Evolutionary conservation across 2,888 invertebrate species (phyloP).

Genomic region (Portevinia maculata): DNA sequence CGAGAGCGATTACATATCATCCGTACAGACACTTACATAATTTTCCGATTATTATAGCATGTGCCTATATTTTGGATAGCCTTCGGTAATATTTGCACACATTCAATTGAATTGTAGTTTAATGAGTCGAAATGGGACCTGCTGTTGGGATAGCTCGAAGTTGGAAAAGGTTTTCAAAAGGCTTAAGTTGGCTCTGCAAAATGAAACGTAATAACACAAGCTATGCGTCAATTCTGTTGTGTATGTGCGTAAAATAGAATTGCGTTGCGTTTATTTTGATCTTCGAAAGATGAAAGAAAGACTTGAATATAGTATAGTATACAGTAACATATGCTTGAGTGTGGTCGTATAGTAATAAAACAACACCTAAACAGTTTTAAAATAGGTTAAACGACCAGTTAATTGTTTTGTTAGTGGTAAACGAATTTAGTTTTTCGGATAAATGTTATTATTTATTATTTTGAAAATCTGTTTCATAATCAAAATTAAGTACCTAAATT

Average conservation of each 20-base stretch:
- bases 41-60: constrained; percentile 2
- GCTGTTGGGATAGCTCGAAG: neutral
- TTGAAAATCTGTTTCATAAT: constrained; percentile 29
- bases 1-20: neutral
- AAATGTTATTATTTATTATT: constrained; percentile 66
- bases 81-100: constrained; percentile 57
- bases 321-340: too few relatives aligned
- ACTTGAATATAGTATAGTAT: neutral
- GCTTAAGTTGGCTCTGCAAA: constrained; percentile 16
- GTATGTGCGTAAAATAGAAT: constrained; percentile 60
- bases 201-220: constrained; percentile 53
- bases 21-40: constrained; percentile 5
- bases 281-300: neutral
- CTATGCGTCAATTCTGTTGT: constrained; percentile 59
- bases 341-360: constrained; percentile 28
- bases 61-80: constrained; percentile 8
- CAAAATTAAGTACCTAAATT: neutral
- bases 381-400: constrained; percentile 66
- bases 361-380: constrained; percentile 53
- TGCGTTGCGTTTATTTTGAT: constrained; percentile 12
- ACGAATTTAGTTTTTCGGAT: constrained; percentile 41
- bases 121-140: constrained; percentile 23
- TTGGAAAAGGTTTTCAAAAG: constrained; percentile 12
- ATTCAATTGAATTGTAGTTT: constrained; percentile 49
- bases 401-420: constrained; percentile 45